Percentiles rank a stretch among this genome's conserved stretches.
These are phyloP conservation scores for Wiebesia pumilae DNA, from an alignment of 1,140 invertebrate species.

Conservation along the genomic window DNA sequence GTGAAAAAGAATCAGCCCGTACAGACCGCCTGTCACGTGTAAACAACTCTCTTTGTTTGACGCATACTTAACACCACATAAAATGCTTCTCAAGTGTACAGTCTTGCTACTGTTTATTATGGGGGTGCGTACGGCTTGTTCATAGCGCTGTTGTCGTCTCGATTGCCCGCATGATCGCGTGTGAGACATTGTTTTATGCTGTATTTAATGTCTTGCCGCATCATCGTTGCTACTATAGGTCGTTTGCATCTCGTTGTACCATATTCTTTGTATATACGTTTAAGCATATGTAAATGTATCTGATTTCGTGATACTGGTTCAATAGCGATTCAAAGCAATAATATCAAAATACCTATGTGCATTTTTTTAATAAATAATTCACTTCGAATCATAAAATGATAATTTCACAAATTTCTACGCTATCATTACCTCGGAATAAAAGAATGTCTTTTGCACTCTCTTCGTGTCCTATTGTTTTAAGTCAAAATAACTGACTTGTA, in stretches of 20 bases:
- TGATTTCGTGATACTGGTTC: background rate
- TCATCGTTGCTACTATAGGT: background rate
- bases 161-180: conserved; percentile 12
- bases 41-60: conserved; percentile 15
- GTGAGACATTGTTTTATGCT: conserved; percentile 28
- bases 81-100: background rate
- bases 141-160: background rate
- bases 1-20: conserved; percentile 35
- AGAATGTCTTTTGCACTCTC: too few relatives aligned
- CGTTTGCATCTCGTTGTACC: background rate
- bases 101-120: background rate
- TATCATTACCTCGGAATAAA: too few relatives aligned
- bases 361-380: background rate
- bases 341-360: conserved; percentile 1
- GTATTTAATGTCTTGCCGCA: background rate
- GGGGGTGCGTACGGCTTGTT: background rate
- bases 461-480: too few relatives aligned
- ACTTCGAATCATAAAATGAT: background rate
- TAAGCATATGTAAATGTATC: background rate
- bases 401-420: too few relatives aligned
- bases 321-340: background rate
- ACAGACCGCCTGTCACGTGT: too few relatives aligned
- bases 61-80: conserved; percentile 17
- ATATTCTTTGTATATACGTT: background rate
- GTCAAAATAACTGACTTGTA: too few relatives aligned